Evolutionary conservation across 92 coral and sea anemone genomes (phyloP), one percentile per base, ranked within the genome.

Genomic region (Zoanthus solanderi): DNA sequence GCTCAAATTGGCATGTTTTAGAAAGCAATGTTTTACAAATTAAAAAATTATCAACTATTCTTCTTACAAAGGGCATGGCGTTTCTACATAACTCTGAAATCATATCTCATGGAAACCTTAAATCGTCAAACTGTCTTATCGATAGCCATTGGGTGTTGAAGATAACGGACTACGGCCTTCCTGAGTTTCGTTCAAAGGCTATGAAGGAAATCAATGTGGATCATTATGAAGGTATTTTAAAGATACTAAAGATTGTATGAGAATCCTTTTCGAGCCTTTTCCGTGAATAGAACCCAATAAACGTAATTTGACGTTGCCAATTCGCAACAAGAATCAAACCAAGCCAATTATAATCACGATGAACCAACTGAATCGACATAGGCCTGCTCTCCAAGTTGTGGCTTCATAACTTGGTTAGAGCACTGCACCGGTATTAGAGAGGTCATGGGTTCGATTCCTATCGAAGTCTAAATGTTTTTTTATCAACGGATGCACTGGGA

Each of bases 121-220:
- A 94, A 78, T 94, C 96, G 68, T 92, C 93, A 0, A 94, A 94
- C 89, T 94, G 96, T 44, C 83, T 94, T 15, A 90, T 94, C 47
- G 96, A 94, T 76, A 94, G 94, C 75, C 87, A 94, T 60, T 94
- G 94, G 96, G 94, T 94, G 9, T 87, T 94, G 63, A 94, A 90
- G 71, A 94, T 94, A 47, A 94, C 96, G 2, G 96, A 94, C 56
- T 94, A 94, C 78, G 96, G 96, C 7, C 65, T 94, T 23, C 93
- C 96, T n/a, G 86, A 90, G 3, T 84, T 94, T 30, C 82, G 96
- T 13, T 84, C 94, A 58, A 87, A 94, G 28, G 86, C 91, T 7
- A 44, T 81, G 81, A 90, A 67, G 87, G 88, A 91, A 47, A 63
- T 45, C 60, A 71, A 66, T 69, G 5, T 17, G 42, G 34, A 69